Evolutionary conservation across 2,113 vertebrate genomes (phyloP).

Genomic region (Lichenostomus cassidix): DNA sequence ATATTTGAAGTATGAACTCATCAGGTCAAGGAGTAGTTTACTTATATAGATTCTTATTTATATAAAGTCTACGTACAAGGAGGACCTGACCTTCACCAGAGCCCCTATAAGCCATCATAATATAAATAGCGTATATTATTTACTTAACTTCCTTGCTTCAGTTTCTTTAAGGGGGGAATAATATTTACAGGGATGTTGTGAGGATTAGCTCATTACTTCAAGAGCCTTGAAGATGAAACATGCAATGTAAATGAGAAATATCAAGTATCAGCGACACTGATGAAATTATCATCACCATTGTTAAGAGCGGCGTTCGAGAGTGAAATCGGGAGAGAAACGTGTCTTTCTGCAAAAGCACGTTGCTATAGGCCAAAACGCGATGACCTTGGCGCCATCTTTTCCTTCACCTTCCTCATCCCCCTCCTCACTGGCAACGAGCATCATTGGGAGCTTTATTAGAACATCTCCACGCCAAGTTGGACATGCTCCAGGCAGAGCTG

Average conservation of each 20-base stretch:
- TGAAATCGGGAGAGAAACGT: neutral
- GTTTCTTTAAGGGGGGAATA: slow-evolving; percentile 64
- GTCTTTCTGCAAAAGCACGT: neutral
- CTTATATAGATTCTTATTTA: slow-evolving; percentile 60
- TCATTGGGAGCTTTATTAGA: slow-evolving; percentile 69
- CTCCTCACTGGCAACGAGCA: slow-evolving; percentile 66
- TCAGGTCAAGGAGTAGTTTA: slow-evolving; percentile 56
- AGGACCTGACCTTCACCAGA: slow-evolving; percentile 62
- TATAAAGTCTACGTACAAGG: slow-evolving; percentile 51
- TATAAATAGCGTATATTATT: slow-evolving; percentile 61
- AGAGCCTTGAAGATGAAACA: slow-evolving; percentile 68
- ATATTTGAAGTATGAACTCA: slow-evolving; percentile 55
- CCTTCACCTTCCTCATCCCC: slow-evolving; percentile 61
- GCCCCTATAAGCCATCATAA: slow-evolving; percentile 58
- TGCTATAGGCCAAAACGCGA: neutral
- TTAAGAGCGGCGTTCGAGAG: slow-evolving; percentile 11
- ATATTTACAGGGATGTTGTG: slow-evolving; percentile 69
- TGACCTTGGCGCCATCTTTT: slow-evolving; percentile 59
- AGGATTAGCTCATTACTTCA: slow-evolving; percentile 69
- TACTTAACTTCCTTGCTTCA: slow-evolving; percentile 66
- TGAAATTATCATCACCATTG: slow-evolving; percentile 65
- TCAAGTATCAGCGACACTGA: slow-evolving; percentile 62
- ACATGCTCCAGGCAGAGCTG: slow-evolving; percentile 66
- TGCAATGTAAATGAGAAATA: slow-evolving; percentile 66
- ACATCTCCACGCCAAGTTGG: slow-evolving; percentile 67